Conservation (phyloP, 2,888 invertebrate species). For the Sphaeridia pumilis region DNA sequence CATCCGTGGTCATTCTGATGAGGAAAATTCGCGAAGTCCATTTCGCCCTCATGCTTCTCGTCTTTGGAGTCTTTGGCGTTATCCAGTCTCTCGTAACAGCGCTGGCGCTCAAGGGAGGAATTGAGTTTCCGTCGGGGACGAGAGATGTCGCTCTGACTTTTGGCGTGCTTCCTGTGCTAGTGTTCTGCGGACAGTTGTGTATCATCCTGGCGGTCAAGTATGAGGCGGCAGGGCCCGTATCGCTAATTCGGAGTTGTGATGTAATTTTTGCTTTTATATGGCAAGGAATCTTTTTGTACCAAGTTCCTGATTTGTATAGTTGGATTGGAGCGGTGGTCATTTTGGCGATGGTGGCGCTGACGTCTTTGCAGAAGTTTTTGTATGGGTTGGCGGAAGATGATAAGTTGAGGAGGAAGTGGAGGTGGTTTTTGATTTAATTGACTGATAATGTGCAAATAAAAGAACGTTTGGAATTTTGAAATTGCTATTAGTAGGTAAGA, state of each 20-base stretch:
- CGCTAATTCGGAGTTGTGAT: constrained; percentile 21
- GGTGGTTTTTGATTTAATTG: too few species aligned
- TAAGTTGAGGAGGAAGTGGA: constrained; percentile 13
- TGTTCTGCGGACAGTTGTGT: constrained; percentile 17
- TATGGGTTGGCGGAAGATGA: constrained; percentile 4
- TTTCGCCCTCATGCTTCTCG: constrained; percentile 22
- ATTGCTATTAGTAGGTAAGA: too few species aligned
- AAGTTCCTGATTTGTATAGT: constrained; percentile 24
- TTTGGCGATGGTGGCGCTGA: constrained; percentile 3
- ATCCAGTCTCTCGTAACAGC: constrained; percentile 11
- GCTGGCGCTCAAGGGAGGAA: constrained; percentile 1
- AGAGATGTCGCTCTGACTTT: constrained; percentile 1
- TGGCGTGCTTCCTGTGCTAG: constrained; percentile 1
- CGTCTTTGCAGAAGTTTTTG: constrained; percentile 5
- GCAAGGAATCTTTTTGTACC: constrained; percentile 23
- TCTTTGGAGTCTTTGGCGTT: constrained; percentile 22
- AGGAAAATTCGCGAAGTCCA: constrained; percentile 24
- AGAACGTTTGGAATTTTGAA: too few species aligned
- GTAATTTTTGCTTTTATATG: constrained; percentile 25
- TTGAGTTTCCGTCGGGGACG: background rate
- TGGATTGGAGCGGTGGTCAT: constrained; percentile 7
- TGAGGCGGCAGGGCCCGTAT: constrained; percentile 23
- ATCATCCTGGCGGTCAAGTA: constrained; percentile 25
- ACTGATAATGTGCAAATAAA: too few species aligned
- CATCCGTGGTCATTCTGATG: constrained; percentile 19